phyloP scores from a whole-genome alignment of 1,140 invertebrate genomes.

The Coelopa frigida region DNA sequence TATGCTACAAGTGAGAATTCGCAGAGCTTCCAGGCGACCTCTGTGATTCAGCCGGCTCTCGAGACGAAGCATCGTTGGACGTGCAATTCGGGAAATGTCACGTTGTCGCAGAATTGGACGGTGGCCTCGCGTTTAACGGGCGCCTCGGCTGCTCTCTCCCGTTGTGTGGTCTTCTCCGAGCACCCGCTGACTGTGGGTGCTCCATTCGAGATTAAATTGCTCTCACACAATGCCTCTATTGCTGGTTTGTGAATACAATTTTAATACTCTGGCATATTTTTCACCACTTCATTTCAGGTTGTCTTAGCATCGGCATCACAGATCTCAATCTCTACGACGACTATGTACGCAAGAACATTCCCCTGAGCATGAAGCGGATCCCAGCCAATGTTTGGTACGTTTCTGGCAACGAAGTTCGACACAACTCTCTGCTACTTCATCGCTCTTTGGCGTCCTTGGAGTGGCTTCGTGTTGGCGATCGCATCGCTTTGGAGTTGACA shows the following conservation, averaged over 20 bases:
- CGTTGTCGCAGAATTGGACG: conserved; percentile 40
- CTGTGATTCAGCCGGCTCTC: conserved; percentile 35
- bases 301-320: conserved; percentile 39
- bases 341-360: conserved; percentile 38
- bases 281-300: conserved; percentile 19
- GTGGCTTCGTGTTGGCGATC: conserved; percentile 68
- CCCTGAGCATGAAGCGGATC: conserved; percentile 34
- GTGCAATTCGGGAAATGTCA: conserved; percentile 38
- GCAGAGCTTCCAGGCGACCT: conserved; percentile 42
- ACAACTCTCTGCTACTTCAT: conserved; percentile 51
- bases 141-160: conserved; percentile 28
- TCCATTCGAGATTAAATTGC: conserved; percentile 41
- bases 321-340: conserved; percentile 41
- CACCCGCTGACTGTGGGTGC: conserved; percentile 36
- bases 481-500: conserved; percentile 58
- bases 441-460: conserved; percentile 69
- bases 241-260: conserved; percentile 17
- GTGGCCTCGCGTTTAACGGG: conserved; percentile 34
- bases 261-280: neutral
- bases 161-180: conserved; percentile 41
- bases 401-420: conserved; percentile 58
- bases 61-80: conserved; percentile 43
- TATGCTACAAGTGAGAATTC: conserved; percentile 45
- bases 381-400: conserved; percentile 45
- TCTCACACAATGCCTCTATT: conserved; percentile 38